phyloP scores from a whole-genome alignment of 2,113 vertebrate genomes.

The Proterorhinus semilunaris region DNA sequence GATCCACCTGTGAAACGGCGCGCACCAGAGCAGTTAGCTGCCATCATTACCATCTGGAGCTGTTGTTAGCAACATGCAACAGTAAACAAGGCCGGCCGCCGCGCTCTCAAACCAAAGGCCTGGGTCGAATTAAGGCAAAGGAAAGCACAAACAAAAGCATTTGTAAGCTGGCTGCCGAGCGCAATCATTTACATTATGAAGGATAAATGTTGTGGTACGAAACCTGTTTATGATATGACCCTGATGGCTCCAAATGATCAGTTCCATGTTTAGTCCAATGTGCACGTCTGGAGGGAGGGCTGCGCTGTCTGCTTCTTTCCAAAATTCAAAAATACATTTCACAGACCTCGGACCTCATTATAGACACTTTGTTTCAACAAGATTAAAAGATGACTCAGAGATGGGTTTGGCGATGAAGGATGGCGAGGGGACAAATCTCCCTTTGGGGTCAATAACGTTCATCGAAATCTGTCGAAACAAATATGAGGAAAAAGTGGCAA shows the following conservation, averaged over 20 bases:
- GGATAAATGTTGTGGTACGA: conserved; percentile 3
- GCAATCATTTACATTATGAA: conserved; percentile 19
- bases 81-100: conserved; percentile 58
- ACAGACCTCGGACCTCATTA: background rate
- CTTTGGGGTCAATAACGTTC: too few relatives aligned
- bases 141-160: conserved; percentile 43
- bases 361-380: background rate
- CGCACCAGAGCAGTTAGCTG: conserved; percentile 19
- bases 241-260: background rate
- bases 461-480: too few relatives aligned
- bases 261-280: conserved; percentile 1
- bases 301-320: background rate
- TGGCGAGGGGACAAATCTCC: too few relatives aligned
- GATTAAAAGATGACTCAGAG: too few relatives aligned
- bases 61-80: conserved; percentile 70
- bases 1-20: conserved; percentile 65
- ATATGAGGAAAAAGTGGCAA: too few relatives aligned
- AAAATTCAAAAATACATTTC: background rate
- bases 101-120: conserved; percentile 47
- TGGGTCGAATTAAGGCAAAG: conserved; percentile 51
- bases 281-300: background rate
- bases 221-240: conserved; percentile 6
- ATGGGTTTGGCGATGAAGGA: too few relatives aligned
- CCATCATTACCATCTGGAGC: conserved; percentile 67
- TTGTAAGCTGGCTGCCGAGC: conserved; percentile 21